Conservation (phyloP, 2,113 vertebrate species). For the Pavo muticus region DNA sequence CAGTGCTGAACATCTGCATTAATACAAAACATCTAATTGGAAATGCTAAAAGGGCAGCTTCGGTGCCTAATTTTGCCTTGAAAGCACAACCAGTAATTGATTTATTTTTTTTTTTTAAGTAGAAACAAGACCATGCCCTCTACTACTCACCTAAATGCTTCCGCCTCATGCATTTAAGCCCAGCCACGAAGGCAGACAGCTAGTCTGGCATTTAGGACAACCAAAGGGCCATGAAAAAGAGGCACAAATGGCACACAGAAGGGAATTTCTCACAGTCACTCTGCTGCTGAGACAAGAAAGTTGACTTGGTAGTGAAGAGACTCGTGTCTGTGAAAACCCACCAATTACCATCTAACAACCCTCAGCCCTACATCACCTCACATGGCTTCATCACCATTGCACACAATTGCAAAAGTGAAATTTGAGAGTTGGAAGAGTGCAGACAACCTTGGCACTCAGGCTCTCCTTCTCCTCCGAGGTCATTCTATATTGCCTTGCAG, state of each 20-base stretch:
- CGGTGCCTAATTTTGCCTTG: neutral
- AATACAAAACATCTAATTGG: neutral
- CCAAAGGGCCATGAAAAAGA: neutral
- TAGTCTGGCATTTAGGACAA: neutral
- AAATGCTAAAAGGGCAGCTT: neutral
- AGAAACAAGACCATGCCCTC: neutral
- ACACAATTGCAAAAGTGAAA: neutral
- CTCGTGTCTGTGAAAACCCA: neutral
- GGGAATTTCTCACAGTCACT: fast-evolving
- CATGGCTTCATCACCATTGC: neutral
- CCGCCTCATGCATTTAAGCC: neutral
- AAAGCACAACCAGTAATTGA: neutral
- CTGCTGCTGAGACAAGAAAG: neutral
- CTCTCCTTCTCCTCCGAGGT: neutral
- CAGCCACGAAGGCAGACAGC: neutral
- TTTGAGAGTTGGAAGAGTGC: neutral
- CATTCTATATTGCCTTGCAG: neutral
- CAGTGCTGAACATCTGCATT: neutral
- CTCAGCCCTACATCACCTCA: neutral
- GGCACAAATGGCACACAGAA: neutral
- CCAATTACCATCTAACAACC: neutral
- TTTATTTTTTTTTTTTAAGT: neutral
- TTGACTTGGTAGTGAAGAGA: neutral
- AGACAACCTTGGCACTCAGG: neutral
- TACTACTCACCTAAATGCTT: neutral